phyloP scores from a whole-genome alignment of 2,888 invertebrate genomes.

The Leptothorax acervorum region DNA sequence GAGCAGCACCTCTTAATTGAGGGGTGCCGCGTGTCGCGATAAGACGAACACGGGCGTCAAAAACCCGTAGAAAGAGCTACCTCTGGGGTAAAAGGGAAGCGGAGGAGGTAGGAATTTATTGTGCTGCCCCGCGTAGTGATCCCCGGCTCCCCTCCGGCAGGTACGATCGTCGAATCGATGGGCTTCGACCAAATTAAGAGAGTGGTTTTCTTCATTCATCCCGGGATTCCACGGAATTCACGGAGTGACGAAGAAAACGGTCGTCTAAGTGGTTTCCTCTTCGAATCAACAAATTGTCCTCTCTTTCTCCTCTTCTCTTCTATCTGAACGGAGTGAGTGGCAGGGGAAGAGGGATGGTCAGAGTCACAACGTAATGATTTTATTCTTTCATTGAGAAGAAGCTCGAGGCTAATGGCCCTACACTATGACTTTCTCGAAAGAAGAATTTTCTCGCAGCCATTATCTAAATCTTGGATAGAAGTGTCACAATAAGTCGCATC shows the following conservation, averaged over 20 bases:
- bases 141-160: slow-evolving; percentile 34
- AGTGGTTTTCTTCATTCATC: slow-evolving; percentile 69
- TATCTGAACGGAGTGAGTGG: not conserved
- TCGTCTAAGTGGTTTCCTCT: slow-evolving; percentile 45
- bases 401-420: not conserved
- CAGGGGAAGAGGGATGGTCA: not conserved
- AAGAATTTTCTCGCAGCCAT: slow-evolving; percentile 29
- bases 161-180: slow-evolving; percentile 56
- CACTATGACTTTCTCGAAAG: slow-evolving; percentile 8
- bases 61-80: slow-evolving; percentile 75
- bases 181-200: slow-evolving; percentile 67
- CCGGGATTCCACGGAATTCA: slow-evolving; percentile 57
- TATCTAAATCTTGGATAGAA: not conserved
- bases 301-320: slow-evolving; percentile 32
- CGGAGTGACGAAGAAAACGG: slow-evolving; percentile 50
- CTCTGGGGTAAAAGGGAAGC: slow-evolving; percentile 61
- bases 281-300: slow-evolving; percentile 66
- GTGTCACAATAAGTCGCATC: not conserved
- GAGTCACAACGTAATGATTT: slow-evolving; percentile 47
- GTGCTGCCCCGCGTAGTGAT: slow-evolving; percentile 53
- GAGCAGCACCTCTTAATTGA: slow-evolving; percentile 80
- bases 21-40: slow-evolving; percentile 81
- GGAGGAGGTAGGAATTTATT: slow-evolving; percentile 71
- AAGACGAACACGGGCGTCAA: slow-evolving; percentile 81
- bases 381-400: slow-evolving; percentile 48